Conservation (phyloP, 2,113 vertebrate species). For the Lathamus discolor region DNA sequence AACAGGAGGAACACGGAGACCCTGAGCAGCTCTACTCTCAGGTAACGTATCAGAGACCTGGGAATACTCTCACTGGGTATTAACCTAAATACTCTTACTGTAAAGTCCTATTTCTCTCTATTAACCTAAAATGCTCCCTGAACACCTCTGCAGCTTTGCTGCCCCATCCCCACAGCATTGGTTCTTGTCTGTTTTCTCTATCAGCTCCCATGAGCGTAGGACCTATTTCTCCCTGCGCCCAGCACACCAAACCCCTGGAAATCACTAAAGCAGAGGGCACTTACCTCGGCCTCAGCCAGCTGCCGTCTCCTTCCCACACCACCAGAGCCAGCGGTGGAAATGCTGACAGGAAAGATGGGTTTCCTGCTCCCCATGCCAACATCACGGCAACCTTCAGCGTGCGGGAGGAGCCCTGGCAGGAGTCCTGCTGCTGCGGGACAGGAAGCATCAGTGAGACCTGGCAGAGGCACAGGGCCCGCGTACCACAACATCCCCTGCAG, state of each 20-base stretch:
- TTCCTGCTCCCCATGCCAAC: slow-evolving; percentile 27
- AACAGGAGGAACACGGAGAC: not conserved
- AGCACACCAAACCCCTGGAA: not conserved
- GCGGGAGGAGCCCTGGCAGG: slow-evolving; percentile 29
- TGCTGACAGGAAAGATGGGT: slow-evolving; percentile 42
- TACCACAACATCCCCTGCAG: not conserved
- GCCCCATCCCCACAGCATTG: not conserved
- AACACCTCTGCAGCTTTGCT: not conserved
- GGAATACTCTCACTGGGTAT: not conserved
- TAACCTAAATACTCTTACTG: not conserved
- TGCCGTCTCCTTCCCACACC: slow-evolving; percentile 30
- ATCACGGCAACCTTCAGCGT: not conserved
- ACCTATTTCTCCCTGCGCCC: not conserved
- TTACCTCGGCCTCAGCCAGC: not conserved
- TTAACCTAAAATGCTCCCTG: not conserved
- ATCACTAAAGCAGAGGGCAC: not conserved
- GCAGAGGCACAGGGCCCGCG: not conserved
- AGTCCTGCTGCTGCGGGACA: slow-evolving; percentile 16
- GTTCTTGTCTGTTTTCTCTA: not conserved
- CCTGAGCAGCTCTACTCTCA: not conserved
- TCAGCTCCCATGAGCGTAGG: not conserved
- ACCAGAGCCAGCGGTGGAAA: slow-evolving; percentile 13
- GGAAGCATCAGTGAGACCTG: slow-evolving; percentile 11
- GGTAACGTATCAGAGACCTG: not conserved
- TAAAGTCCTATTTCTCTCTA: not conserved